Conservation (phyloP, 1,140 invertebrate species). For the Cryptotermes secundus region DNA sequence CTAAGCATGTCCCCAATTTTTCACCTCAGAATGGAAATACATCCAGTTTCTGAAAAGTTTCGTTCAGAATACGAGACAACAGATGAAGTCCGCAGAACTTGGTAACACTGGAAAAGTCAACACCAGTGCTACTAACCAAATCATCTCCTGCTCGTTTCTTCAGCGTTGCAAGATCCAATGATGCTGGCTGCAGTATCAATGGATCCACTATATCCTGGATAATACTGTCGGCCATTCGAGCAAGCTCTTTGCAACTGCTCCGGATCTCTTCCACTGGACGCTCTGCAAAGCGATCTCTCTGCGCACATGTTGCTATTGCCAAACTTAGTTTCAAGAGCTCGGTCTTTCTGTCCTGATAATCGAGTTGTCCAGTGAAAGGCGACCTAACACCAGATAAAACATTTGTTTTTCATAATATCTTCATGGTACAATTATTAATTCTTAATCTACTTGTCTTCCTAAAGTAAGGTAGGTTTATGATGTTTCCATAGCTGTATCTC, state of each 20-base stretch:
- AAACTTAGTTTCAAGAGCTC: constrained; percentile 75
- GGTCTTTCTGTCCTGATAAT: constrained; percentile 65
- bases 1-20: too few relatives aligned
- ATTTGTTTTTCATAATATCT: neutral
- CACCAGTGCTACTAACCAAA: constrained; percentile 57
- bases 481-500: too few relatives aligned
- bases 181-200: constrained; percentile 83
- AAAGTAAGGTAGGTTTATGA: too few relatives aligned
- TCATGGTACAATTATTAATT: neutral
- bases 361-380: constrained; percentile 68
- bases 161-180: constrained; percentile 80
- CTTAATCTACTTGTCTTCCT: neutral
- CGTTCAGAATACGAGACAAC: too few relatives aligned
- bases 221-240: constrained; percentile 79
- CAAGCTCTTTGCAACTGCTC: constrained; percentile 67
- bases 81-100: too few relatives aligned
- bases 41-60: too few relatives aligned
- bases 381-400: constrained; percentile 49
- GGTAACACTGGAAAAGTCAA: too few relatives aligned
- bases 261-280: constrained; percentile 72
- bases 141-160: constrained; percentile 78
- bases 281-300: constrained; percentile 83
- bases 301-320: constrained; percentile 83
- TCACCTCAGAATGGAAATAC: too few relatives aligned
- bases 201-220: constrained; percentile 86